phyloP scores from a whole-genome alignment of 2,113 vertebrate species.

The Oncorhynchus clarkii region DNA sequence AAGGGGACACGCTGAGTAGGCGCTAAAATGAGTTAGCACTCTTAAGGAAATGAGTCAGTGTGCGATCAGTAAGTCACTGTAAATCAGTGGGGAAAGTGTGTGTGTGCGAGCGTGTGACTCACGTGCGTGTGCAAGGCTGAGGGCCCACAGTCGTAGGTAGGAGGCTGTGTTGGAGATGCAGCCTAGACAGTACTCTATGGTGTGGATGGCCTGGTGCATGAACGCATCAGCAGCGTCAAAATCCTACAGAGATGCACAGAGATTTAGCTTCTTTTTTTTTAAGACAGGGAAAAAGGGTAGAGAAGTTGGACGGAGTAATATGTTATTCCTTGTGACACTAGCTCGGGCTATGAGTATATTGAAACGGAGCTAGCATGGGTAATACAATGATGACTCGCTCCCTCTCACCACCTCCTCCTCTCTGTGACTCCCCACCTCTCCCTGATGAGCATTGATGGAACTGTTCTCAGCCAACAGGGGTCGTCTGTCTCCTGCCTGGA shows the following conservation, averaged over 20 bases:
- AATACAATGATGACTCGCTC: background rate
- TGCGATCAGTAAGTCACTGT: too few relatives aligned
- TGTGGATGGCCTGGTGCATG: constrained; percentile 96
- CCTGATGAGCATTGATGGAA: constrained; percentile 66
- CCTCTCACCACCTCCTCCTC: constrained; percentile 16
- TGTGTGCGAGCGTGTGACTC: constrained; percentile 53
- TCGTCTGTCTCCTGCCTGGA: constrained; percentile 44
- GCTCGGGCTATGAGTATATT: background rate
- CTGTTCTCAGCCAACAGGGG: constrained; percentile 63
- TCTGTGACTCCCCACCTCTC: constrained; percentile 49
- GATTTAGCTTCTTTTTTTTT: background rate
- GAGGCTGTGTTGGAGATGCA: constrained; percentile 86
- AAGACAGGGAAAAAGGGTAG: background rate
- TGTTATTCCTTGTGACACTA: too few relatives aligned
- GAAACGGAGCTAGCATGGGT: background rate
- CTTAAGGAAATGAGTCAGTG: too few relatives aligned
- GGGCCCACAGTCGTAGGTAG: constrained; percentile 92
- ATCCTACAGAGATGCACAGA: constrained; percentile 48
- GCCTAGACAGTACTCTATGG: constrained; percentile 93
- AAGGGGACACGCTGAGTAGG: constrained; percentile 12
- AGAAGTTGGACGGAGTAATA: background rate
- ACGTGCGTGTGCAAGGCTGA: constrained; percentile 93
- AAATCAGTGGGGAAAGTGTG: background rate
- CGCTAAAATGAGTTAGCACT: background rate
- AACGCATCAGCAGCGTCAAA: constrained; percentile 76